Evolutionary conservation across 2,797 vertebrate species (phyloP).

Genomic region (Spheniscus humboldti): DNA sequence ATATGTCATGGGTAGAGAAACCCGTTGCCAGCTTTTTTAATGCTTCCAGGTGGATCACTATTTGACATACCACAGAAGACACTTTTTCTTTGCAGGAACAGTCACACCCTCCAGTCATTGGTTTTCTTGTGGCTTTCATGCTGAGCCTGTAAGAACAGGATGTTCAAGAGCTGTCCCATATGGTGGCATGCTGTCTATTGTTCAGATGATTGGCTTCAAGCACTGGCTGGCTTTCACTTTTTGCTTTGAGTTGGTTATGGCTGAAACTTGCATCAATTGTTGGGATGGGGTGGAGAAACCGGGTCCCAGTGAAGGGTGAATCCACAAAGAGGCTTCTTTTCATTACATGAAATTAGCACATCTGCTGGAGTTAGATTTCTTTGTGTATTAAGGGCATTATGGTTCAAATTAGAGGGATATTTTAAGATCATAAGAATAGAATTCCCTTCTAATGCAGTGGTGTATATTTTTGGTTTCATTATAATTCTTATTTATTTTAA

Average conservation of each 20-base stretch:
- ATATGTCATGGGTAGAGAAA: background rate
- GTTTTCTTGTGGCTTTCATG: slow-evolving; percentile 29
- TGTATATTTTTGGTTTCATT: slow-evolving; percentile 52
- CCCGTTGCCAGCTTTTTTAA: background rate
- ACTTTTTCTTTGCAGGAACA: slow-evolving; percentile 8
- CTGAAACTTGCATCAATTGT: slow-evolving; percentile 32
- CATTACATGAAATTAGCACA: slow-evolving; percentile 57
- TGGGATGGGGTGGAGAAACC: background rate
- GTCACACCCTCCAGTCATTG: background rate
- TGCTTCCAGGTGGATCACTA: background rate
- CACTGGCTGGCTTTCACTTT: slow-evolving; percentile 47
- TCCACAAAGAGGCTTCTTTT: slow-evolving; percentile 26
- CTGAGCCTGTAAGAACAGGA: slow-evolving; percentile 12
- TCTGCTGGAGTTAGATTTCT: slow-evolving; percentile 62
- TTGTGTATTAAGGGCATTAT: slow-evolving; percentile 56
- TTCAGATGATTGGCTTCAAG: slow-evolving; percentile 16
- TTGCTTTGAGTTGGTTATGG: slow-evolving; percentile 52
- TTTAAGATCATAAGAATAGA: slow-evolving; percentile 67
- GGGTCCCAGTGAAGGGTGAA: background rate
- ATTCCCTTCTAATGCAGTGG: slow-evolving; percentile 48
- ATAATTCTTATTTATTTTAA: slow-evolving; percentile 51
- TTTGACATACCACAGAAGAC: background rate
- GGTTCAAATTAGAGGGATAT: slow-evolving; percentile 70
- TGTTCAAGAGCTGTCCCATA: slow-evolving; percentile 24
- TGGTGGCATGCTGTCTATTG: slow-evolving; percentile 18